Evolutionary conservation across 2,113 vertebrate species (phyloP).

Genomic region (Podilymbus podiceps): DNA sequence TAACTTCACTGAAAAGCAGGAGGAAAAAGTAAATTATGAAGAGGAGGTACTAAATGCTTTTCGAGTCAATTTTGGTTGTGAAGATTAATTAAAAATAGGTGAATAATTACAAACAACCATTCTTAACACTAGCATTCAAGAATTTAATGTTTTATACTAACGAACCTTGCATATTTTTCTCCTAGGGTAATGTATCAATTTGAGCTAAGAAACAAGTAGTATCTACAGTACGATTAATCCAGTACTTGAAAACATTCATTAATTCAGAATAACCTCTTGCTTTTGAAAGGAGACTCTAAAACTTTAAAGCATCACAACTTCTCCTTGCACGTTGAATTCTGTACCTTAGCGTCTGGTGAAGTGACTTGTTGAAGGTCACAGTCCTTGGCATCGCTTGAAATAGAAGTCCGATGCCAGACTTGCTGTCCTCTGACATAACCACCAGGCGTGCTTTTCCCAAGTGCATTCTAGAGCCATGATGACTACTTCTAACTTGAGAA

Average conservation of each 20-base stretch:
- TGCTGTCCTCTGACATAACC: conserved; percentile 9
- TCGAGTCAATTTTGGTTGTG: background rate
- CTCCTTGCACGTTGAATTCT: background rate
- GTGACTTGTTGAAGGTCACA: conserved; percentile 24
- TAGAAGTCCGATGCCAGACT: background rate
- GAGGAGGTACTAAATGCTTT: background rate
- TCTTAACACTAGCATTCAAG: background rate
- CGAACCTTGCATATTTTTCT: background rate
- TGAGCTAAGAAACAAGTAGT: background rate
- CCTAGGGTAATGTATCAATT: background rate
- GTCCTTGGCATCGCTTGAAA: background rate
- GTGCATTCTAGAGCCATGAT: background rate
- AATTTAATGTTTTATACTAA: background rate
- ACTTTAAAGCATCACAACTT: background rate
- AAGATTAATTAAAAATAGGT: background rate
- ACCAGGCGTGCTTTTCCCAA: background rate
- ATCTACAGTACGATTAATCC: background rate
- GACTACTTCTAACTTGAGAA: background rate
- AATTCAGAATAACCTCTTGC: background rate
- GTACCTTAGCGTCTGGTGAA: background rate
- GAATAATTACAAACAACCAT: background rate
- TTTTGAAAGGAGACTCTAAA: background rate
- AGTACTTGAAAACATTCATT: background rate
- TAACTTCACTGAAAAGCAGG: background rate
- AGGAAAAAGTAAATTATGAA: background rate